Evolutionary conservation across 2,113 vertebrate genomes (phyloP).

Genomic region (Takifugu bimaculatus): DNA sequence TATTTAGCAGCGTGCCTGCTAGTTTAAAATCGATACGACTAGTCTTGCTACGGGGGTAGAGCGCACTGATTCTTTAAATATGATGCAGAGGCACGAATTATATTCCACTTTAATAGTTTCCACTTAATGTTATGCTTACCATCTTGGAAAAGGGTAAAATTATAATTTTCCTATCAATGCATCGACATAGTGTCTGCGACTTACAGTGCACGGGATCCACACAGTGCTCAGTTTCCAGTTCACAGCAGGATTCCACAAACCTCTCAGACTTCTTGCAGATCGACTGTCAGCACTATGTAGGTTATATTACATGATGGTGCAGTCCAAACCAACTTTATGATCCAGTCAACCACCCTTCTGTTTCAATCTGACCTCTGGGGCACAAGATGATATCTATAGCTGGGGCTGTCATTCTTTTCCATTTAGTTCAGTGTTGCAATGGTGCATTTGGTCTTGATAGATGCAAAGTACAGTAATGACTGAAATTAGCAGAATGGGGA

Average conservation of each 20-base stretch:
- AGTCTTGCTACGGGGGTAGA: too few species aligned
- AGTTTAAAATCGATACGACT: too few species aligned
- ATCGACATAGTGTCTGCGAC: not conserved
- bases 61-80: too few species aligned
- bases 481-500: constrained; percentile 54
- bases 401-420: not conserved
- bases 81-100: too few species aligned
- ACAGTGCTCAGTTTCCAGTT: constrained; percentile 22
- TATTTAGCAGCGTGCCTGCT: too few species aligned
- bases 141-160: not conserved
- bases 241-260: constrained; percentile 41
- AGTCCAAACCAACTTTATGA: constrained; percentile 50
- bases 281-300: constrained; percentile 52
- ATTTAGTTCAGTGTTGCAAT: constrained; percentile 31
- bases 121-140: not conserved
- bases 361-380: constrained; percentile 36
- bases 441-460: constrained; percentile 63
- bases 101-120: too few species aligned
- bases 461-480: constrained; percentile 31
- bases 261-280: constrained; percentile 37
- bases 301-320: constrained; percentile 27
- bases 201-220: constrained; percentile 3
- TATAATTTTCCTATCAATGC: not conserved
- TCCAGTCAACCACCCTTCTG: constrained; percentile 39
- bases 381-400: constrained; percentile 14